phyloP scores from a whole-genome alignment of 2,797 vertebrate species.

The Falco biarmicus region DNA sequence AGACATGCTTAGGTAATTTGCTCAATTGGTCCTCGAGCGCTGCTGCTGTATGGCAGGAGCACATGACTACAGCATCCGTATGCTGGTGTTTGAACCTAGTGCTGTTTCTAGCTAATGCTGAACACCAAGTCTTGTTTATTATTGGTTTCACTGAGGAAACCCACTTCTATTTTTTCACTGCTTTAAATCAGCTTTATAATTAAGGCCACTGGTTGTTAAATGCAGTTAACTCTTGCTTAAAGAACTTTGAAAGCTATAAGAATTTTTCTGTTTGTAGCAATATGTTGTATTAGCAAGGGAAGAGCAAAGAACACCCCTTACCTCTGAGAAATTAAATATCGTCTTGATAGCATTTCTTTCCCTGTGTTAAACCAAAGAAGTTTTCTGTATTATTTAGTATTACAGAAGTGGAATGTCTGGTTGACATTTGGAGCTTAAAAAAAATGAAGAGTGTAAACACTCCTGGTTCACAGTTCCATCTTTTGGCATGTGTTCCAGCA shows the following conservation, averaged over 20 bases:
- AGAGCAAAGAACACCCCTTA: neutral
- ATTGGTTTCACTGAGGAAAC: neutral
- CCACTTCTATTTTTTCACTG: neutral
- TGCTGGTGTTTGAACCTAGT: neutral
- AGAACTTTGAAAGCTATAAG: neutral
- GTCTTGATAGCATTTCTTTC: neutral
- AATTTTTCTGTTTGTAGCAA: neutral
- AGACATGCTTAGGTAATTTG: neutral
- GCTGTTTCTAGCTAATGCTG: neutral
- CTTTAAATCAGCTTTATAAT: constrained; percentile 28
- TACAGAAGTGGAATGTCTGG: neutral
- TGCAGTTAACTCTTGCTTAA: constrained; percentile 7
- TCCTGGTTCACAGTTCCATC: neutral
- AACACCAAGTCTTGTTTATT: neutral
- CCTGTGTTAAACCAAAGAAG: neutral
- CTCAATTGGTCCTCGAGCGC: neutral
- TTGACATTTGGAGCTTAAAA: neutral
- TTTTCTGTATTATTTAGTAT: neutral
- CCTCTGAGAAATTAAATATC: neutral
- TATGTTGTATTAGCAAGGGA: neutral
- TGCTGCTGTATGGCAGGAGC: neutral
- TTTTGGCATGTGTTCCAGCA: neutral
- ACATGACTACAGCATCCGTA: neutral
- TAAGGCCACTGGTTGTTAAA: constrained; percentile 8
- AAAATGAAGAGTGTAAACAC: constrained; percentile 10